Percentiles rank a stretch among this genome's conserved stretches.
phyloP scores from a whole-genome alignment of 2,888 invertebrate species.

The Leucophenga montana region DNA sequence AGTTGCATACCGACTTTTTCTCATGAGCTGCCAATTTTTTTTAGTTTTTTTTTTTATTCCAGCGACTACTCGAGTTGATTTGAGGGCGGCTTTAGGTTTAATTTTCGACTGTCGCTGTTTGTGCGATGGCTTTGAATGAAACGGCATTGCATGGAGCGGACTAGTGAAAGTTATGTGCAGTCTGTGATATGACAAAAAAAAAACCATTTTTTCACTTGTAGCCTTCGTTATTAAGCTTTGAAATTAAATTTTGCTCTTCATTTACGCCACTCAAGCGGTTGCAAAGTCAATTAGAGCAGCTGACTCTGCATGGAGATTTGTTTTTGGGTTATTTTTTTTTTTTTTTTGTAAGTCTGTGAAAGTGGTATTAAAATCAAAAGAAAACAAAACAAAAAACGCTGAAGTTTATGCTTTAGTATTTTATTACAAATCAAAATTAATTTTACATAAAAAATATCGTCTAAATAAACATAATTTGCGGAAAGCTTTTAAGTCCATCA shows the following conservation, averaged over 20 bases:
- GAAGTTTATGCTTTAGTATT: no score
- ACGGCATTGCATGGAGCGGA: background rate
- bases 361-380: no score
- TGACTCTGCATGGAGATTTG: background rate
- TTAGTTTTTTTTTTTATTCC: background rate
- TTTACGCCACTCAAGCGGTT: conserved; percentile 7
- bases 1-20: background rate
- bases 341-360: background rate
- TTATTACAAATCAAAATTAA: no score
- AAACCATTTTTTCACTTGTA: background rate
- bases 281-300: conserved; percentile 13
- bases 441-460: no score
- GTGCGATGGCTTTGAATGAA: background rate
- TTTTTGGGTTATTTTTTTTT: background rate
- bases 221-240: conserved; percentile 17
- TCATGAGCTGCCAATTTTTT: conserved; percentile 18
- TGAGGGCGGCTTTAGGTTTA: background rate
- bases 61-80: background rate
- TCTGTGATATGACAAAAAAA: no score
- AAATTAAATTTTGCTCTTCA: conserved; percentile 22
- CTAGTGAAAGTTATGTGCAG: no score
- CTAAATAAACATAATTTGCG: no score
- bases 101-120: conserved; percentile 22
- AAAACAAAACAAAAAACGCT: no score
- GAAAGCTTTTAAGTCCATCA: no score